Conservation (phyloP, 2,888 invertebrate genomes). For the Syritta pipiens region DNA sequence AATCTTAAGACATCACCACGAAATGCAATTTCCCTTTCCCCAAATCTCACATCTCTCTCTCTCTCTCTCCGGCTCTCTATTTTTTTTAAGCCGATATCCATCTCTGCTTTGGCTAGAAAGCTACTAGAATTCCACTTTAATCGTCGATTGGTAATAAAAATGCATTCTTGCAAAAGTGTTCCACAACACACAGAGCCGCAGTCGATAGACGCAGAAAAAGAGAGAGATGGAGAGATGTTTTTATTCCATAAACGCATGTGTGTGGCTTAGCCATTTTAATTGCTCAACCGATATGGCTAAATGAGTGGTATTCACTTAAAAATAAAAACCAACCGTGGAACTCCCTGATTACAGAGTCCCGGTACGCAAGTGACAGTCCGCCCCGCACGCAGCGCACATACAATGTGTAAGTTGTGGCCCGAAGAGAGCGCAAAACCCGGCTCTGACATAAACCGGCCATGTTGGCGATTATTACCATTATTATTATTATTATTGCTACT, state of each 20-base stretch:
- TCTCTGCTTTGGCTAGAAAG: too few species aligned
- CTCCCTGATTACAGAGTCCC: conserved; percentile 34
- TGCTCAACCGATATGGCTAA: conserved; percentile 63
- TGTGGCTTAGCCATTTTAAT: conserved; percentile 64
- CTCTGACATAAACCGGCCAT: conserved; percentile 59
- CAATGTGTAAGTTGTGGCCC: conserved; percentile 49
- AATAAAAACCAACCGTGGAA: not conserved
- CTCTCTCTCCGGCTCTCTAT: not conserved
- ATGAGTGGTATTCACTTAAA: conserved; percentile 47
- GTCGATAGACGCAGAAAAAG: too few species aligned
- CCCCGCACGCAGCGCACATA: conserved; percentile 7
- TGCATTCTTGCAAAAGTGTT: conserved; percentile 48
- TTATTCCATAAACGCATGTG: conserved; percentile 34
- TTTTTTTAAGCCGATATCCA: too few species aligned
- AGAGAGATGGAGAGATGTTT: too few species aligned
- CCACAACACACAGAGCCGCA: not conserved
- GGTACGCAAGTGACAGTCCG: conserved; percentile 2
- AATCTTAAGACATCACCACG: not conserved
- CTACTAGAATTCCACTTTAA: conserved; percentile 33
- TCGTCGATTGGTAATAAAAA: conserved; percentile 38
- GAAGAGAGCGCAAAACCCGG: conserved; percentile 23
- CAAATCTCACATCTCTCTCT: not conserved
- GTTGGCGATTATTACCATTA: conserved; percentile 59
- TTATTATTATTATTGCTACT: conserved; percentile 61
- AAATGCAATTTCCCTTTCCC: not conserved